These are phyloP conservation scores for Scalopus aquaticus DNA, from an alignment of 2,113 vertebrate species.

Conservation along the genomic window DNA sequence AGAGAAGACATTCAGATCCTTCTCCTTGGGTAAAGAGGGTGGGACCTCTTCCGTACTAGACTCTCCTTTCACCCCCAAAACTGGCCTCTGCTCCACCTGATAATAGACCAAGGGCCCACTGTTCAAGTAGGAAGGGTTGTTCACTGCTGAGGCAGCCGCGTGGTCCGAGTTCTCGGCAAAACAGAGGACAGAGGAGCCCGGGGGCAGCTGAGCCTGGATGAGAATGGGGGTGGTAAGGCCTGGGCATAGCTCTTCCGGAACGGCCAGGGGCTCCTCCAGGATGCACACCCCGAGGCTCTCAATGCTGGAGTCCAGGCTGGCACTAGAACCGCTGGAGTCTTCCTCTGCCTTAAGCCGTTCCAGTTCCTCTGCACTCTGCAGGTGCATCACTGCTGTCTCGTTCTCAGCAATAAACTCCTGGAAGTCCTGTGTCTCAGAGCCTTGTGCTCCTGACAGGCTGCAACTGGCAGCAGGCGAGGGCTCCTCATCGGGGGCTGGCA, in stretches of 20 bases:
- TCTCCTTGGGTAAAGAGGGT: constrained; percentile 69
- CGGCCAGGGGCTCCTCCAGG: constrained; percentile 86
- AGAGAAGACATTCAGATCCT: constrained; percentile 76
- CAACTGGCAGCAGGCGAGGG: constrained; percentile 71
- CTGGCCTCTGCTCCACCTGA: constrained; percentile 87
- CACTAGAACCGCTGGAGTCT: constrained; percentile 87
- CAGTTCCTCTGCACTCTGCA: constrained; percentile 95
- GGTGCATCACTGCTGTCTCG: constrained; percentile 94
- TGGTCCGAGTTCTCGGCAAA: constrained; percentile 87
- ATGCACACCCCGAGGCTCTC: constrained; percentile 89
- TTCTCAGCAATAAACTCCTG: constrained; percentile 90
- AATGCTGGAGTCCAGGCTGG: constrained; percentile 82
- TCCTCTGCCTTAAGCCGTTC: constrained; percentile 91
- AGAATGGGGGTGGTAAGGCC: constrained; percentile 85
- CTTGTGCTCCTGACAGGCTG: constrained; percentile 73
- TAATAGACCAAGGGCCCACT: constrained; percentile 90
- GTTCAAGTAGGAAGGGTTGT: constrained; percentile 86
- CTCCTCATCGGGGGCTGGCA: constrained; percentile 71
- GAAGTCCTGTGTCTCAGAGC: constrained; percentile 87
- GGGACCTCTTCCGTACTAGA: background rate
- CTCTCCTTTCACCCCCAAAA: constrained; percentile 76
- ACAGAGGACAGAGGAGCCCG: constrained; percentile 91
- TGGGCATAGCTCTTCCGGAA: constrained; percentile 81
- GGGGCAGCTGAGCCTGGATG: constrained; percentile 91
- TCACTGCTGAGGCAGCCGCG: constrained; percentile 75